phyloP scores from a whole-genome alignment of 35 echinoderm and acorn worm genomes.

The Heliocidaris erythrogramma region DNA sequence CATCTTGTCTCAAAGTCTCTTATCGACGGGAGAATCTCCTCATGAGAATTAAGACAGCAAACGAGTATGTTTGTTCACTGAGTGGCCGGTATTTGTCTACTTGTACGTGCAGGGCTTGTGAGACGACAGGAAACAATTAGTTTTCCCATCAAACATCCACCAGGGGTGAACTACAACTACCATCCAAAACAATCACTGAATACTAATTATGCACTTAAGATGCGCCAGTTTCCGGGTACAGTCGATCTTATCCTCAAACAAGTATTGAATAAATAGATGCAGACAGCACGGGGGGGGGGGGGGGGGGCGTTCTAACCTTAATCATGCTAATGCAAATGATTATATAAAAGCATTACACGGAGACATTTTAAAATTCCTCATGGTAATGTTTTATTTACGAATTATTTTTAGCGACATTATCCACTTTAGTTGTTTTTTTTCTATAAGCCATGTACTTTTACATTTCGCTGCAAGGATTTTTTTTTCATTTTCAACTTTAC shows the following conservation, averaged over 20 bases:
- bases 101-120: not conserved
- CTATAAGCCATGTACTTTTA: no score
- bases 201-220: not conserved
- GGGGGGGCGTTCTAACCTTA: no score
- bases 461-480: no score
- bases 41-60: not conserved
- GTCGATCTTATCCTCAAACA: not conserved
- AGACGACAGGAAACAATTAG: not conserved
- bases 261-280: not conserved
- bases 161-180: not conserved
- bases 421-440: no score
- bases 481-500: no score
- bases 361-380: no score
- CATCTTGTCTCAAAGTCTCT: not conserved
- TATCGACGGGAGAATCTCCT: not conserved
- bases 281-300: not conserved
- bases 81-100: not conserved
- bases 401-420: no score
- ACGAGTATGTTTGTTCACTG: not conserved
- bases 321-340: not conserved
- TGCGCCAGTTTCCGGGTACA: not conserved
- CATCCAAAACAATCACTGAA: not conserved
- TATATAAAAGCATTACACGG: not conserved
- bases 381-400: no score
- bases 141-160: conserved; percentile 10